A percentile compares a stretch with the other conserved stretches of the same genome.
These are phyloP conservation scores for Holocentrus rufus DNA, from an alignment of 2,797 vertebrate species.

Conservation along the genomic window DNA sequence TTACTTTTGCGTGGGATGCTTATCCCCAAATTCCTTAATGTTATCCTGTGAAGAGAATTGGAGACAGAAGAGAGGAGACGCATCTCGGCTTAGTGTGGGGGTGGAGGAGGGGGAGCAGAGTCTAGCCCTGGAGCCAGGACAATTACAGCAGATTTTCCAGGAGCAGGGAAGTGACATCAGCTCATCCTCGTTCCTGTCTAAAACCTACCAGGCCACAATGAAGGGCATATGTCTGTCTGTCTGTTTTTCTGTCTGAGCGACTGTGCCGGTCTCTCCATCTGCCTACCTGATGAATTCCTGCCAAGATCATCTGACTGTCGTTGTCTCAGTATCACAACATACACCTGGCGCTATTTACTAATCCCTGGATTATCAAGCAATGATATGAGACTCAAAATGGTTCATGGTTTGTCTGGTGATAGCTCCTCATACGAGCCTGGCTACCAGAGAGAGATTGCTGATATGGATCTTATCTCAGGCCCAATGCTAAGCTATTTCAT, in stretches of 20 bases:
- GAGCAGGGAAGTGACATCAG: slow-evolving; percentile 85
- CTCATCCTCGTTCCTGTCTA: slow-evolving; percentile 81
- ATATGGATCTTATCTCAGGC: neutral
- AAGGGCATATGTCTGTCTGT: slow-evolving; percentile 77
- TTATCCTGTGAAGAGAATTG: slow-evolving; percentile 88
- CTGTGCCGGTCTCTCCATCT: slow-evolving; percentile 45
- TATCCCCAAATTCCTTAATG: slow-evolving; percentile 97
- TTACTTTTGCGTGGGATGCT: slow-evolving; percentile 96
- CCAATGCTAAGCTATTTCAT: neutral
- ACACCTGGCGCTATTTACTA: neutral
- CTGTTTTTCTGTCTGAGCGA: slow-evolving; percentile 65
- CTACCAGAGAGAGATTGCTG: neutral
- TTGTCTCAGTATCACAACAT: slow-evolving; percentile 22
- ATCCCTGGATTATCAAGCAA: neutral
- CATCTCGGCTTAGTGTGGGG: slow-evolving; percentile 65
- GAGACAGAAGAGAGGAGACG: slow-evolving; percentile 76
- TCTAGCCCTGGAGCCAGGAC: slow-evolving; percentile 81
- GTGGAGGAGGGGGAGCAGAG: slow-evolving; percentile 66
- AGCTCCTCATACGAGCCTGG: slow-evolving; percentile 9
- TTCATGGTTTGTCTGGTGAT: slow-evolving; percentile 16
- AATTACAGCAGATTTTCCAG: slow-evolving; percentile 87
- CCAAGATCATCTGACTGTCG: slow-evolving; percentile 35
- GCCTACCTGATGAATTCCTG: slow-evolving; percentile 52
- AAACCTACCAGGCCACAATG: slow-evolving; percentile 75
- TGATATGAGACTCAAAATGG: slow-evolving; percentile 16